phyloP scores from a whole-genome alignment of 2,113 vertebrate species.

The Megaceryle maxima region DNA sequence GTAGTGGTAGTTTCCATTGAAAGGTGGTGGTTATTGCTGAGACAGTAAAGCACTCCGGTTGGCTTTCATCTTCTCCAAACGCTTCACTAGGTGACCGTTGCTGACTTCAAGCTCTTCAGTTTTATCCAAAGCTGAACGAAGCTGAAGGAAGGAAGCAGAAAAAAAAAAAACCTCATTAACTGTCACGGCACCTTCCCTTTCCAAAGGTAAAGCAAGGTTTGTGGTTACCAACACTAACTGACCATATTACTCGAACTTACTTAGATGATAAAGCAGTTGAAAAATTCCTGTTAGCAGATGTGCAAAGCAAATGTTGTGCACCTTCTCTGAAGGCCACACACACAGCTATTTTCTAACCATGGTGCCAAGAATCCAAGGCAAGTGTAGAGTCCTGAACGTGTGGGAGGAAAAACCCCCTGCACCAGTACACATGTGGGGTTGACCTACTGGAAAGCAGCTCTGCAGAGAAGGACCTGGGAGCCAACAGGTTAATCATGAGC shows the following conservation, averaged over 20 bases:
- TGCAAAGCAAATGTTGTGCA: neutral
- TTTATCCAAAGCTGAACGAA: constrained; percentile 92
- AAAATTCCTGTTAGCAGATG: neutral
- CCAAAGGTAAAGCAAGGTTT: neutral
- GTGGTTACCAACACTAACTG: neutral
- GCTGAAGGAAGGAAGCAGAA: constrained; percentile 67
- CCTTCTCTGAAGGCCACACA: neutral
- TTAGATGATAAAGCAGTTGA: neutral
- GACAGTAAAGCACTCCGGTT: constrained; percentile 86
- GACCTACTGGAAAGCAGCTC: too few species aligned
- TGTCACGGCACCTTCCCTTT: neutral
- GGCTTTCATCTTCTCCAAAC: constrained; percentile 95
- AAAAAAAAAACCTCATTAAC: neutral
- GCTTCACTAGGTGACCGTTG: constrained; percentile 91
- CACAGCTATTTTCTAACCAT: neutral
- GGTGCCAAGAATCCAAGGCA: neutral
- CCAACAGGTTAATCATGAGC: too few species aligned
- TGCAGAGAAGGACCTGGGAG: too few species aligned
- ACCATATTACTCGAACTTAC: neutral
- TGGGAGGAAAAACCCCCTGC: too few species aligned
- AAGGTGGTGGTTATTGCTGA: constrained; percentile 75
- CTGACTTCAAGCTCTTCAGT: constrained; percentile 93
- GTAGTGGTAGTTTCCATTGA: neutral
- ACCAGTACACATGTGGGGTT: too few species aligned
- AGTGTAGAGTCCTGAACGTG: too few species aligned